A percentile compares a stretch with the other conserved stretches of the same genome.
Evolutionary conservation across 2,797 vertebrate species (phyloP).

Genomic region (Dromococcyx pavoninus): DNA sequence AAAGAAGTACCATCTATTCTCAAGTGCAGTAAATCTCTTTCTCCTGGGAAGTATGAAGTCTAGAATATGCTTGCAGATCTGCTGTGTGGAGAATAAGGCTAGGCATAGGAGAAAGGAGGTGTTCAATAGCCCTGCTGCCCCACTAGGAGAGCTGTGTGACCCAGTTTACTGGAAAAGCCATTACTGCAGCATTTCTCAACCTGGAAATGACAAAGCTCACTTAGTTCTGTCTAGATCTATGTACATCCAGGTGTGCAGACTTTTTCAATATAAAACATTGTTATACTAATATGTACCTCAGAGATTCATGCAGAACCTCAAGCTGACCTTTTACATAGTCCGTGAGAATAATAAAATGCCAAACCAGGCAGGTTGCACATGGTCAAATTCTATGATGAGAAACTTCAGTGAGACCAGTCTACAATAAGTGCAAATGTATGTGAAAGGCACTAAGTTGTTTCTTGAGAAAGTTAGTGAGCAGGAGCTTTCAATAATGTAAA

Average conservation of each 20-base stretch:
- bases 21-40: neutral
- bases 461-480: neutral
- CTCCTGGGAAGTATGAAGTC: neutral
- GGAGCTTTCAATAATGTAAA: neutral
- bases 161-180: neutral
- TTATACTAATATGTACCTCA: neutral
- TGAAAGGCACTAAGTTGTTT: neutral
- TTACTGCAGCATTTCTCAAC: neutral
- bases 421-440: neutral
- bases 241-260: neutral
- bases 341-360: neutral
- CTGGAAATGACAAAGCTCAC: neutral
- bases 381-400: neutral
- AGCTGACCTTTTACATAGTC: neutral
- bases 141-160: neutral
- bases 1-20: neutral
- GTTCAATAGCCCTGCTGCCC: neutral
- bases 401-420: neutral
- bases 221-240: neutral
- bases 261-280: neutral
- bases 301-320: neutral
- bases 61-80: neutral
- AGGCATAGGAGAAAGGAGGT: neutral
- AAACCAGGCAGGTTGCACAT: neutral
- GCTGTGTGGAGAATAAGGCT: neutral